phyloP scores from a whole-genome alignment of 1,140 invertebrate species.

The Hormaphis cornu region DNA sequence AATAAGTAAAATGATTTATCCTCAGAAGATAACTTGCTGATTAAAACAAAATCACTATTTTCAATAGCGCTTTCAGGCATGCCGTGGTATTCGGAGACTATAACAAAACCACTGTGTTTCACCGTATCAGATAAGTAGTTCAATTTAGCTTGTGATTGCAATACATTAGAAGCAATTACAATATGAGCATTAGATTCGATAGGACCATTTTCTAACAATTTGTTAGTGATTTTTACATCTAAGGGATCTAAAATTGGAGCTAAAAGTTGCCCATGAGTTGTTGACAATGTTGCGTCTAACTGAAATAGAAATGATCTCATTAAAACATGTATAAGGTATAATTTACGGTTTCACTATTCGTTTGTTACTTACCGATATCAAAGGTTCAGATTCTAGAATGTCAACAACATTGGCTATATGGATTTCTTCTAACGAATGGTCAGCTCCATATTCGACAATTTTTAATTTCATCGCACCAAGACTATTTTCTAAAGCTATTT shows the following conservation, averaged over 20 bases:
- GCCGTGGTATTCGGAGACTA: constrained; percentile 54
- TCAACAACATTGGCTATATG: constrained; percentile 51
- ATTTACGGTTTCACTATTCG: background rate
- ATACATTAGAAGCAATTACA: constrained; percentile 52
- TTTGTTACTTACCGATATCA: constrained; percentile 46
- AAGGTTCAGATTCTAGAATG: constrained; percentile 56
- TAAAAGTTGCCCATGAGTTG: constrained; percentile 43
- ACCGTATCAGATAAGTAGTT: constrained; percentile 54
- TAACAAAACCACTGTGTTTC: constrained; percentile 60
- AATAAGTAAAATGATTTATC: constrained; percentile 53
- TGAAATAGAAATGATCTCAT: too few relatives aligned
- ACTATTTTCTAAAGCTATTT: constrained; percentile 78
- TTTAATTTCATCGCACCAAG: constrained; percentile 59
- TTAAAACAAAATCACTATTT: constrained; percentile 45
- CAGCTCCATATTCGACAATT: constrained; percentile 59
- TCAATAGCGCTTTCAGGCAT: constrained; percentile 46
- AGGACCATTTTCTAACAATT: constrained; percentile 46
- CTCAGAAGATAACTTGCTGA: constrained; percentile 49
- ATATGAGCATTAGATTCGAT: constrained; percentile 57
- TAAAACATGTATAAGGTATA: too few relatives aligned
- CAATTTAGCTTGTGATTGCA: constrained; percentile 42
- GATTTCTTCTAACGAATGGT: constrained; percentile 53
- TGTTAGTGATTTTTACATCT: constrained; percentile 50
- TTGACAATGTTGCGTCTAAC: constrained; percentile 41
- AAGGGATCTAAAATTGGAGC: constrained; percentile 45